Evolutionary conservation across 2,113 vertebrate species (phyloP).

Genomic region (Sula dactylatra): DNA sequence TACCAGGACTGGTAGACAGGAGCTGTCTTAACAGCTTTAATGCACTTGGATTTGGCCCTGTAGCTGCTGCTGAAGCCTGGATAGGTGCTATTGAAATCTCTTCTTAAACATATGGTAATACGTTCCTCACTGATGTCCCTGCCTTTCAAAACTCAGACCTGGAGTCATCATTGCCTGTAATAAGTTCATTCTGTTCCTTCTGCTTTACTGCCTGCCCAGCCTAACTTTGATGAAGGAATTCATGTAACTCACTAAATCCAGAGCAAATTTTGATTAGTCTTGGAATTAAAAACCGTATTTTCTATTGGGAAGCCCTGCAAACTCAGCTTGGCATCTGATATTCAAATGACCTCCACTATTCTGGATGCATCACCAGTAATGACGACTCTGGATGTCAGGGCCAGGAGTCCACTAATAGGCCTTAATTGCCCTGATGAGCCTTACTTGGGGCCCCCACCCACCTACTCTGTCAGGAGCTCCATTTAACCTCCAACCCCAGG

Average conservation of each 20-base stretch:
- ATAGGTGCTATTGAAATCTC: slow-evolving; percentile 32
- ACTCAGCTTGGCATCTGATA: not conserved
- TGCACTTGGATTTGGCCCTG: slow-evolving; percentile 35
- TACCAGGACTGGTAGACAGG: not conserved
- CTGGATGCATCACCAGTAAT: not conserved
- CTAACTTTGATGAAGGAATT: slow-evolving; percentile 26
- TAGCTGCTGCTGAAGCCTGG: slow-evolving; percentile 36
- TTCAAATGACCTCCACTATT: not conserved
- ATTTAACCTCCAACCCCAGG: fast-evolving
- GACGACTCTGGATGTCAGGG: not conserved
- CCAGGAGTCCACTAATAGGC: not conserved
- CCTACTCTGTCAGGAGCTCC: not conserved
- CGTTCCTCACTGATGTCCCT: slow-evolving; percentile 8
- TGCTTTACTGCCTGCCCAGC: slow-evolving; percentile 8
- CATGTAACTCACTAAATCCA: not conserved
- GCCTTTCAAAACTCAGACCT: slow-evolving; percentile 43
- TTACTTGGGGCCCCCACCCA: not conserved
- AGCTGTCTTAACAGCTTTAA: slow-evolving; percentile 31
- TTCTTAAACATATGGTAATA: slow-evolving; percentile 47
- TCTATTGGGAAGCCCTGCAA: not conserved
- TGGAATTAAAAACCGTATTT: not conserved
- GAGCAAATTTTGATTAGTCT: not conserved
- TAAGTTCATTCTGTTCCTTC: slow-evolving; percentile 42
- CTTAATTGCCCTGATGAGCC: not conserved
- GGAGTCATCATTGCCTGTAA: slow-evolving; percentile 19